Conservation (phyloP, 1,140 invertebrate genomes). For the Bombus pyrosoma region DNA sequence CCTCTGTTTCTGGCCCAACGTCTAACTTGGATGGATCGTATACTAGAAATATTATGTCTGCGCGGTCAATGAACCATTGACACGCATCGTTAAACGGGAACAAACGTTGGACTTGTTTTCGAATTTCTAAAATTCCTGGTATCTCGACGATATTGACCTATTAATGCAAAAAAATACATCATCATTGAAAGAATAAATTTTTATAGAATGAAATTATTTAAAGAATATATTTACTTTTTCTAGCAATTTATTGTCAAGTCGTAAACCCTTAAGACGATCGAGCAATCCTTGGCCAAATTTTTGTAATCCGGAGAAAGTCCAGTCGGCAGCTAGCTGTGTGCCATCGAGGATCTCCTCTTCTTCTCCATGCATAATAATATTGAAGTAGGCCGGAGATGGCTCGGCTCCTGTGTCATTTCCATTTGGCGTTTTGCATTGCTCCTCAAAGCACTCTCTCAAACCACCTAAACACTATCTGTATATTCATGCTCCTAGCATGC, state of each 20-base stretch:
- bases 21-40: constrained; percentile 98
- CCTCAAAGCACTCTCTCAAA: constrained; percentile 69
- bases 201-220: background rate
- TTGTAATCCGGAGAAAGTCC: constrained; percentile 95
- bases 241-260: constrained; percentile 91
- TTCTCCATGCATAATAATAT: constrained; percentile 94
- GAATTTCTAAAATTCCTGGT: constrained; percentile 96
- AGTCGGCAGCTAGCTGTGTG: constrained; percentile 95
- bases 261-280: constrained; percentile 92
- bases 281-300: constrained; percentile 97
- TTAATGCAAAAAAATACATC: background rate
- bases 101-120: constrained; percentile 95
- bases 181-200: no score
- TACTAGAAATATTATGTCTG: constrained; percentile 96
- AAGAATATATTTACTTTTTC: constrained; percentile 88
- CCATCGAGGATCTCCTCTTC: constrained; percentile 93
- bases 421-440: constrained; percentile 71
- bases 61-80: constrained; percentile 98
- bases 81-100: constrained; percentile 98
- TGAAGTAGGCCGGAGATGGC: constrained; percentile 96
- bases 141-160: constrained; percentile 98
- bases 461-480: constrained; percentile 70
- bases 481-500: constrained; percentile 63
- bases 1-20: constrained; percentile 96
- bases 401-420: constrained; percentile 89